phyloP scores from a whole-genome alignment of 2,113 vertebrate genomes.

The Otus sunia region DNA sequence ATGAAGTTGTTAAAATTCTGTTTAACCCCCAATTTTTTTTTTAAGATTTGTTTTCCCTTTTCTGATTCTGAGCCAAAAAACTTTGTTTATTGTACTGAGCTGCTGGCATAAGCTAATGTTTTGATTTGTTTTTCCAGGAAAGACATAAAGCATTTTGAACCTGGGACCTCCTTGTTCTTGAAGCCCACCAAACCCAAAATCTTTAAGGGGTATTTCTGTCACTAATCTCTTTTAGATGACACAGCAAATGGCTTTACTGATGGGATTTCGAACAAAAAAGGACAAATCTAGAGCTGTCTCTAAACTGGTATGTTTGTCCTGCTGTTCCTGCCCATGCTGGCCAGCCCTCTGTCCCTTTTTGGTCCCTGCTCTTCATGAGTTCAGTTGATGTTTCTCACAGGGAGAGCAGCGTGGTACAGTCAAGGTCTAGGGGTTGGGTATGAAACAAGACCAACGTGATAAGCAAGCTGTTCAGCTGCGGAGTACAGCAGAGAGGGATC shows the following conservation, averaged over 20 bases:
- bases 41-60: neutral
- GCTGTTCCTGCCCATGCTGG: neutral
- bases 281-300: neutral
- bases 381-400: neutral
- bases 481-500: too few relatives aligned
- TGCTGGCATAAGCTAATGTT: neutral
- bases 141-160: neutral
- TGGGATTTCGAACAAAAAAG: neutral
- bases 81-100: neutral
- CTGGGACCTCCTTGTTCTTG: neutral
- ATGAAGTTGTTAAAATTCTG: neutral
- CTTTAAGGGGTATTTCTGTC: neutral
- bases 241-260: neutral
- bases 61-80: neutral
- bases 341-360: neutral
- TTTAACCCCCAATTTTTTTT: neutral
- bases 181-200: neutral
- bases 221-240: neutral
- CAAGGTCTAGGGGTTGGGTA: neutral
- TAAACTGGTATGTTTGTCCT: neutral
- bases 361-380: too few relatives aligned
- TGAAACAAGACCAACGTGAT: too few relatives aligned
- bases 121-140: neutral
- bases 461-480: neutral
- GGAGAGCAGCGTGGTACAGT: neutral